Evolutionary conservation across 2,113 vertebrate species (phyloP).

Genomic region (Clarias macrocephalus): DNA sequence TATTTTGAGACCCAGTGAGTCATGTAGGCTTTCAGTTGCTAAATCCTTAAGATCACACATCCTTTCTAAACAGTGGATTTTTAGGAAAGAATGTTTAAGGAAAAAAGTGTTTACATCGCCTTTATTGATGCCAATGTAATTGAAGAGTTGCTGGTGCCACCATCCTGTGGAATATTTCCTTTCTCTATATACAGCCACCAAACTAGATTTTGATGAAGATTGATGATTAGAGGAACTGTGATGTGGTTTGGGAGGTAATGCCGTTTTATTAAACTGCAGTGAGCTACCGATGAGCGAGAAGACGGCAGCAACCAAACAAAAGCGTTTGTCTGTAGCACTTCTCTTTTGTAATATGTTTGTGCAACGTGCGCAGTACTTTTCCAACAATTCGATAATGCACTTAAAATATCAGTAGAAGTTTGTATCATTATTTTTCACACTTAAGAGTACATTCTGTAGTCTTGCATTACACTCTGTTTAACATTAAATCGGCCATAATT

Average conservation of each 20-base stretch:
- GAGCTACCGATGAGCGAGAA: background rate
- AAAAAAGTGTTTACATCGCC: background rate
- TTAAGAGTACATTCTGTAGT: background rate
- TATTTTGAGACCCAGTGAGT: constrained; percentile 44
- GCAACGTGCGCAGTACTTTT: background rate
- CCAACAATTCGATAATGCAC: background rate
- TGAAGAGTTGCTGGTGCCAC: background rate
- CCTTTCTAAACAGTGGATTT: background rate
- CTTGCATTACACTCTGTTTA: background rate
- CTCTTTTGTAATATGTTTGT: background rate
- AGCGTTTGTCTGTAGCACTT: background rate
- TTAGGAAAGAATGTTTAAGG: background rate
- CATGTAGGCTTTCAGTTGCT: constrained; percentile 32
- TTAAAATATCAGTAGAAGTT: background rate
- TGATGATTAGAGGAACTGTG: constrained; percentile 8
- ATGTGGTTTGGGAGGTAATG: constrained; percentile 27
- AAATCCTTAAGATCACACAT: constrained; percentile 20
- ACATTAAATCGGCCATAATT: background rate
- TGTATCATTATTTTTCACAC: background rate
- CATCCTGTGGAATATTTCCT: constrained; percentile 15
- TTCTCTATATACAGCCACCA: background rate
- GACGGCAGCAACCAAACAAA: background rate
- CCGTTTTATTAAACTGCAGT: constrained; percentile 21
- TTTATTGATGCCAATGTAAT: background rate
- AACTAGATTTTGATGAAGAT: constrained; percentile 6